A percentile compares a stretch with the other conserved stretches of the same genome.
Evolutionary conservation across 2,888 invertebrate species (phyloP).

Genomic region (Ochropacha duplaris): DNA sequence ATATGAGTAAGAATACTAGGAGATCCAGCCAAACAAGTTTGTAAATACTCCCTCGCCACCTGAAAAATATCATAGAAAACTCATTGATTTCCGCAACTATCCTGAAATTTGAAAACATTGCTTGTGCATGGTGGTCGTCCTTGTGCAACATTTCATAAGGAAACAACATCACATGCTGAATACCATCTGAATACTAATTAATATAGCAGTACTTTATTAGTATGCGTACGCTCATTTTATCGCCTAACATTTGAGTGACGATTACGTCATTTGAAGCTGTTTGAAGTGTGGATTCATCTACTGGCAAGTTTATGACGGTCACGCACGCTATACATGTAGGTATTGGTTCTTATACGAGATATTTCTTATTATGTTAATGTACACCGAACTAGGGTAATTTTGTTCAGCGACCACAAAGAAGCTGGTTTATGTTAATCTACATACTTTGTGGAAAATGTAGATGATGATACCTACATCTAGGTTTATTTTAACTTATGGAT

Average conservation of each 20-base stretch:
- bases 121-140: conserved; percentile 8
- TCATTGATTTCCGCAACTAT: conserved; percentile 5
- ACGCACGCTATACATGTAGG: background rate
- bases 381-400: background rate
- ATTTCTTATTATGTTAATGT: background rate
- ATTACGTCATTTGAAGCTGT: conserved; percentile 39
- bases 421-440: background rate
- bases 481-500: too few relatives aligned
- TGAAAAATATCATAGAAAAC: conserved; percentile 69
- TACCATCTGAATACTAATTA: conserved; percentile 29
- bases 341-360: too few relatives aligned
- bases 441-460: background rate
- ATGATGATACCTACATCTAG: background rate
- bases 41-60: conserved; percentile 98
- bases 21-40: conserved; percentile 96
- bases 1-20: conserved; percentile 89
- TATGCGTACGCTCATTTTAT: conserved; percentile 44
- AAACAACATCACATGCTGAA: conserved; percentile 15
- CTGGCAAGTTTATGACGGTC: conserved; percentile 8
- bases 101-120: background rate
- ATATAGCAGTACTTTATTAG: conserved; percentile 35
- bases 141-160: conserved; percentile 15
- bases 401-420: background rate
- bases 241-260: conserved; percentile 30
- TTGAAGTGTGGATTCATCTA: conserved; percentile 12